A percentile compares a stretch with the other conserved stretches of the same genome.
These are phyloP conservation scores for Seira ritae DNA, from an alignment of 2,888 invertebrate species.

Conservation along the genomic window DNA sequence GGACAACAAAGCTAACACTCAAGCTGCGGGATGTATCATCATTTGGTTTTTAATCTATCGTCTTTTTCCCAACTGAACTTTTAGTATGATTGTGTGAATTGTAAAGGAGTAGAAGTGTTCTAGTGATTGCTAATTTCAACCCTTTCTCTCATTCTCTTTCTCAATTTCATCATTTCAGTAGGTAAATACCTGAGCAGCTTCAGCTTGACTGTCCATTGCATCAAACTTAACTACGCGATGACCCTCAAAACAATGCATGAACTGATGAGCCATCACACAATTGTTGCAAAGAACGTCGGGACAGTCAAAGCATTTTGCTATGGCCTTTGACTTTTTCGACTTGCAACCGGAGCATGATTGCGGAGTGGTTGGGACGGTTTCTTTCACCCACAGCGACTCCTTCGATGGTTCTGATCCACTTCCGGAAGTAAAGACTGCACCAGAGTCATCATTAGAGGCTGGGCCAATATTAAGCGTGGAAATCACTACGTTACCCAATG, in stretches of 20 bases:
- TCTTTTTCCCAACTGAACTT: no score
- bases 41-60: no score
- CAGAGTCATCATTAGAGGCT: not conserved
- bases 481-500: slow-evolving; percentile 77
- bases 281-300: slow-evolving; percentile 96
- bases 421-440: not conserved
- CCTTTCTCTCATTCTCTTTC: no score
- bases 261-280: slow-evolving; percentile 99
- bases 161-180: no score
- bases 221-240: slow-evolving; percentile 85
- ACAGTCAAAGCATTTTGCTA: slow-evolving; percentile 97
- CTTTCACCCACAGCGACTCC: not conserved
- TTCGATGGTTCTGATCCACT: no score
- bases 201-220: not conserved
- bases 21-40: no score
- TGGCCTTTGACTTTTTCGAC: slow-evolving; percentile 94
- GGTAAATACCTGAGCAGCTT: no score
- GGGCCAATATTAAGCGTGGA: not conserved
- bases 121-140: no score
- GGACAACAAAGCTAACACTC: no score
- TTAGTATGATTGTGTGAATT: no score
- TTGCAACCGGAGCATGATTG: slow-evolving; percentile 87
- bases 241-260: slow-evolving; percentile 99
- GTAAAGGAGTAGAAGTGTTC: no score
- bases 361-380: slow-evolving; percentile 13